Percentiles rank a stretch among this genome's conserved stretches.
phyloP scores from a whole-genome alignment of 2,888 invertebrate species.

The Melanargia galathea region DNA sequence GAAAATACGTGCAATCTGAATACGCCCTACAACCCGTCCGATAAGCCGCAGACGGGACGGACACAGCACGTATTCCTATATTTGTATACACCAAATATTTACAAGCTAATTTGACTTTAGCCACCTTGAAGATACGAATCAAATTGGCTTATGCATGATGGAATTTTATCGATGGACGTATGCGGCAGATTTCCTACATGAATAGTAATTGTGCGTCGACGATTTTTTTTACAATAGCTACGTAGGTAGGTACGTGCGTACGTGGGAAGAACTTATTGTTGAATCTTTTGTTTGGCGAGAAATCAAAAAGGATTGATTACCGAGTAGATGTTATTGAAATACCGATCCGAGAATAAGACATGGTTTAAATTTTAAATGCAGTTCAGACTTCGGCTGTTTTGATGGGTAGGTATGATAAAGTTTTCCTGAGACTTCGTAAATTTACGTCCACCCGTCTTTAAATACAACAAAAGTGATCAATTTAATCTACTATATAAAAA shows the following conservation, averaged over 20 bases:
- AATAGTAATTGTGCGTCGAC: slow-evolving; percentile 28
- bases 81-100: slow-evolving; percentile 14
- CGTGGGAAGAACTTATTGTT: slow-evolving; percentile 26
- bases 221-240: slow-evolving; percentile 25
- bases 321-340: slow-evolving; percentile 13
- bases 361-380: neutral
- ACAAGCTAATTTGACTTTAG: slow-evolving; percentile 30
- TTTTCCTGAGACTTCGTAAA: too few relatives aligned
- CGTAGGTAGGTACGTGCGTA: neutral
- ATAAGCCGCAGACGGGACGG: slow-evolving; percentile 40
- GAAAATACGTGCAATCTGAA: neutral
- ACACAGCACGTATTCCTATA: slow-evolving; percentile 9
- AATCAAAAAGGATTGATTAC: slow-evolving; percentile 25
- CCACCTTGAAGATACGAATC: slow-evolving; percentile 24
- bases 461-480: too few relatives aligned
- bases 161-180: slow-evolving; percentile 10
- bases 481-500: too few relatives aligned
- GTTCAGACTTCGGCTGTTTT: neutral
- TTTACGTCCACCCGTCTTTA: too few relatives aligned
- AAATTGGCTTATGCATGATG: slow-evolving; percentile 24
- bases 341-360: slow-evolving; percentile 7
- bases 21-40: slow-evolving; percentile 26
- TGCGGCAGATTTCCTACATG: slow-evolving; percentile 21
- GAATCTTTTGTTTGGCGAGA: slow-evolving; percentile 20
- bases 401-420: too few relatives aligned